Evolutionary conservation across 2,888 invertebrate species (phyloP).

Genomic region (Parnassius orleans): DNA sequence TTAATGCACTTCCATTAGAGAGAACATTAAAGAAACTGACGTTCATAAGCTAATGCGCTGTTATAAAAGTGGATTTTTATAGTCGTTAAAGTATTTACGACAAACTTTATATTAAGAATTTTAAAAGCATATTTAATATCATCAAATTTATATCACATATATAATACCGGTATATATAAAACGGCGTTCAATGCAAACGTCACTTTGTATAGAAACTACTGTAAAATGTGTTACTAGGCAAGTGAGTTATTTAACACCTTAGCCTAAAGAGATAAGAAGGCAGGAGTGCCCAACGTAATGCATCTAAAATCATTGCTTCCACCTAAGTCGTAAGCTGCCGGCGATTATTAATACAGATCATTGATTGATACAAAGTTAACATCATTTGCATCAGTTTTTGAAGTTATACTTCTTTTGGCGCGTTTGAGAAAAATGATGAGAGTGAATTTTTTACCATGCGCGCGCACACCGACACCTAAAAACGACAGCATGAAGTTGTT

Average conservation of each 20-base stretch:
- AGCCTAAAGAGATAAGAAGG: conserved; percentile 17
- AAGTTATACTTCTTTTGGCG: too few relatives aligned
- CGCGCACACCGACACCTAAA: too few relatives aligned
- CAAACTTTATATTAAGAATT: too few relatives aligned
- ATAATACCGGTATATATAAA: too few relatives aligned
- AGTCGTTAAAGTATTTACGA: not conserved
- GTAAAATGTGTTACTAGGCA: conserved; percentile 6
- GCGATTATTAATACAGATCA: not conserved
- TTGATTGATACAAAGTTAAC: too few relatives aligned
- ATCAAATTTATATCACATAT: too few relatives aligned
- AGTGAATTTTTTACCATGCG: too few relatives aligned
- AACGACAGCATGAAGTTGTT: too few relatives aligned
- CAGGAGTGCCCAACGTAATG: conserved; percentile 9
- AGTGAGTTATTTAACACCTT: conserved; percentile 10
- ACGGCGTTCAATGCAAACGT: not conserved
- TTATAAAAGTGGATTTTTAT: conserved; percentile 1
- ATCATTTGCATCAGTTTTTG: too few relatives aligned
- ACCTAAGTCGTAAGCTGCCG: conserved; percentile 1
- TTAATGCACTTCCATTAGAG: conserved; percentile 13
- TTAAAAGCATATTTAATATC: too few relatives aligned
- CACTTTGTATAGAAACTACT: not conserved
- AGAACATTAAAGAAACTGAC: conserved; percentile 1
- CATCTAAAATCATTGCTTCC: conserved; percentile 16
- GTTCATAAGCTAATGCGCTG: not conserved
- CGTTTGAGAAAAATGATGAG: too few relatives aligned